Conservation (phyloP, 2,113 vertebrate genomes). For the Lepidothrix coronata region DNA sequence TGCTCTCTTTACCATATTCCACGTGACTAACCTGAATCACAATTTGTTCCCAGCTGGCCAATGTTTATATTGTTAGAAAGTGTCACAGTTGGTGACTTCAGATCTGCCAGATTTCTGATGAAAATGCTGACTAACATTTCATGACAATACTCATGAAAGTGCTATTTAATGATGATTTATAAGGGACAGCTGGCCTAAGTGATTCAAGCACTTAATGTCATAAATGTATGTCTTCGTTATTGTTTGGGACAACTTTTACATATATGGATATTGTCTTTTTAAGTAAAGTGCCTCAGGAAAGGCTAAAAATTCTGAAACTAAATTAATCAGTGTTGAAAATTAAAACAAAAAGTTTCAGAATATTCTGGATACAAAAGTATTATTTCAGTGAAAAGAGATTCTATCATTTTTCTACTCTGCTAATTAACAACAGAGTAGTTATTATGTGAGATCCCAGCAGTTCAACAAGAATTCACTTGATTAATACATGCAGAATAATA, state of each 20-base stretch:
- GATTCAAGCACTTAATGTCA: background rate
- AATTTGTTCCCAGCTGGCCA: background rate
- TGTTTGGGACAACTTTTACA: background rate
- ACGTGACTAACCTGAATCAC: background rate
- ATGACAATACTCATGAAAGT: background rate
- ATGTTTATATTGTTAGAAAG: background rate
- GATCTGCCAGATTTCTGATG: background rate
- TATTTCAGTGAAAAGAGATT: background rate
- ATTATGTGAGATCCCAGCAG: constrained; percentile 3
- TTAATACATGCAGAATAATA: constrained; percentile 50
- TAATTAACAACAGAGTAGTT: constrained; percentile 22
- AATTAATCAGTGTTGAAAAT: background rate
- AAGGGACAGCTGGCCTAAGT: background rate
- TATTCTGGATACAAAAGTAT: background rate
- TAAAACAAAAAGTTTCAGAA: background rate
- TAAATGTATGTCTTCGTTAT: background rate
- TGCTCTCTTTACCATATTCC: background rate
- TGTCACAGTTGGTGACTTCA: background rate
- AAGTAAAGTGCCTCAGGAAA: background rate
- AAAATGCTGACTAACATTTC: background rate
- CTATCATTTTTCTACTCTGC: background rate
- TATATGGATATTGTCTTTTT: background rate
- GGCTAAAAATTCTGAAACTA: background rate
- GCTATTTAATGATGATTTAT: background rate
- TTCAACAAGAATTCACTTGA: constrained; percentile 47